Evolutionary conservation across 2,888 invertebrate species (phyloP).

Genomic region (Lasius platythorax): DNA sequence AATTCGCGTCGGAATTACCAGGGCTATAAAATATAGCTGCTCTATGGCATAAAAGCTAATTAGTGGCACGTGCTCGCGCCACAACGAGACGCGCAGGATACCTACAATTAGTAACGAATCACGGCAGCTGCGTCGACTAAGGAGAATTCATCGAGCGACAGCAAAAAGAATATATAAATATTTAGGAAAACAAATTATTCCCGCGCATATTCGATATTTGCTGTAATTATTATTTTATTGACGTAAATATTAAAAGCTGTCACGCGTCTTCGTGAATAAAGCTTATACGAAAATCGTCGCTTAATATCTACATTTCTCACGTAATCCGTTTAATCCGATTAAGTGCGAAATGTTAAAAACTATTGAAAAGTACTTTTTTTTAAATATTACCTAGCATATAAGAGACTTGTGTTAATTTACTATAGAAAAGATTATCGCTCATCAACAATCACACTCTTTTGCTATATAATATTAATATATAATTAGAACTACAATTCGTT

Average conservation of each 20-base stretch:
- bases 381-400: not conserved
- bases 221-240: slow-evolving; percentile 33
- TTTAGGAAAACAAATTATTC: slow-evolving; percentile 38
- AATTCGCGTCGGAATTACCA: slow-evolving; percentile 65
- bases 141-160: slow-evolving; percentile 59
- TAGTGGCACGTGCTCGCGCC: slow-evolving; percentile 74
- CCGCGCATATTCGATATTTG: slow-evolving; percentile 20
- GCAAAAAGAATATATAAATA: slow-evolving; percentile 61
- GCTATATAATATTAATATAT: not conserved
- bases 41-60: slow-evolving; percentile 70
- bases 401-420: slow-evolving; percentile 19
- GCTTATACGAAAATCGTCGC: slow-evolving; percentile 14
- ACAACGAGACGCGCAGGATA: slow-evolving; percentile 69
- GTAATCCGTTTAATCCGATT: slow-evolving; percentile 40
- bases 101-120: slow-evolving; percentile 74
- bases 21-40: slow-evolving; percentile 70
- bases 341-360: slow-evolving; percentile 15
- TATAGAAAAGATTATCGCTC: not conserved
- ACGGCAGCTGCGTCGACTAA: slow-evolving; percentile 67
- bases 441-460: not conserved
- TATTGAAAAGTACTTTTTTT: slow-evolving; percentile 1
- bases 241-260: slow-evolving; percentile 31
- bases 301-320: slow-evolving; percentile 14
- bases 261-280: not conserved
- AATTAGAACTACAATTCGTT: not conserved